Evolutionary conservation across 2,113 vertebrate species (phyloP).

Genomic region (Panthera tigris): DNA sequence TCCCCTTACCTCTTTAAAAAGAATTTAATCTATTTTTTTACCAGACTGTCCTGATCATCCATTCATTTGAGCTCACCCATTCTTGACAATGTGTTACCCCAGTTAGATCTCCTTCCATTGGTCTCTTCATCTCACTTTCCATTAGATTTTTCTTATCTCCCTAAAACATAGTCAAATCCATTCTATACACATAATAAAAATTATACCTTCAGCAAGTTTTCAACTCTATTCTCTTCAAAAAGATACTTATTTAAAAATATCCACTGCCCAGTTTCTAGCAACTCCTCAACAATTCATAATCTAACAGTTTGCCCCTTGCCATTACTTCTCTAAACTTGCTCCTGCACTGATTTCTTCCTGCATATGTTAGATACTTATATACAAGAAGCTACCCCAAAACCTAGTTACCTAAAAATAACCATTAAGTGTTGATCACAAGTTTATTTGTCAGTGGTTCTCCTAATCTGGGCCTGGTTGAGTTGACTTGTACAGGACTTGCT

Average conservation of each 20-base stretch:
- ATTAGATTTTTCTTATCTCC: background rate
- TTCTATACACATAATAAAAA: background rate
- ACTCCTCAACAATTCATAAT: background rate
- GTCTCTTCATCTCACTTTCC: background rate
- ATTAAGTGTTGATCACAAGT: background rate
- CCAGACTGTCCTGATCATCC: background rate
- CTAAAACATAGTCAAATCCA: background rate
- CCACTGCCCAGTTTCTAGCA: background rate
- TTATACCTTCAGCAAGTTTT: background rate
- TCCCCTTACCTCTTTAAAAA: background rate
- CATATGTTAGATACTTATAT: background rate
- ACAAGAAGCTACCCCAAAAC: background rate
- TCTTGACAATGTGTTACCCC: background rate
- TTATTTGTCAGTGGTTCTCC: background rate
- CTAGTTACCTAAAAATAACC: background rate
- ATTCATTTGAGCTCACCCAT: background rate
- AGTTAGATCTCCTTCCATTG: background rate
- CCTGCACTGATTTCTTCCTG: background rate
- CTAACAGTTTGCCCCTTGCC: background rate
- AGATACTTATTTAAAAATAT: conserved; percentile 1
- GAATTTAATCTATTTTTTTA: background rate
- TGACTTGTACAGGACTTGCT: background rate
- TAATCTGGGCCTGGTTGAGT: background rate
- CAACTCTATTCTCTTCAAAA: background rate
- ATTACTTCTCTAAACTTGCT: background rate